Evolutionary conservation across 1,140 invertebrate species (phyloP).

Genomic region (Aphelinus certus): DNA sequence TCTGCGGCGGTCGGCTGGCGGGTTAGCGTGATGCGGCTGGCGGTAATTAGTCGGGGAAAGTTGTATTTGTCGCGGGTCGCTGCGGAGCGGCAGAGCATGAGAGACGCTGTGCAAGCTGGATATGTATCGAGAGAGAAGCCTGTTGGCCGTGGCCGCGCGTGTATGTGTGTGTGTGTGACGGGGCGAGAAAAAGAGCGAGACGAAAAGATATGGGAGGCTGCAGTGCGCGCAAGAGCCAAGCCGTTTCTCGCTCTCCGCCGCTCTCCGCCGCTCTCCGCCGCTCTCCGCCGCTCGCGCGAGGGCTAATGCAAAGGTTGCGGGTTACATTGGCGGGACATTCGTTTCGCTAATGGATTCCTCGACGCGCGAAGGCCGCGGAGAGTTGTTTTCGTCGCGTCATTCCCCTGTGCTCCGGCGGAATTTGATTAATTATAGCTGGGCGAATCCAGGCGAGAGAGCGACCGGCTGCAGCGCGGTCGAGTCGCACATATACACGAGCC

Average conservation of each 20-base stretch:
- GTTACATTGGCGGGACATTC: constrained; percentile 47
- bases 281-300: background rate
- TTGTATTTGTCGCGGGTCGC: too few species aligned
- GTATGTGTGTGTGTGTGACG: background rate
- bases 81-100: background rate
- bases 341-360: constrained; percentile 58
- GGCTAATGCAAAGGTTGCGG: constrained; percentile 38
- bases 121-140: background rate
- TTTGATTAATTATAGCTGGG: constrained; percentile 59
- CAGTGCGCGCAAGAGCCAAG: background rate
- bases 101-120: background rate
- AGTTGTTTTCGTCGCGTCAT: constrained; percentile 61
- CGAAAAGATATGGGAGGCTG: constrained; percentile 34
- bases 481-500: constrained; percentile 26
- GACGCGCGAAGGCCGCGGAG: constrained; percentile 44
- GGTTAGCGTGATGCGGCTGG: constrained; percentile 12
- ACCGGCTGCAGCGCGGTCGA: too few species aligned
- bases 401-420: constrained; percentile 50
- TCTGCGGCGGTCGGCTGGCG: background rate
- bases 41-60: constrained; percentile 12
- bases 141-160: background rate
- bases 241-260: constrained; percentile 34
- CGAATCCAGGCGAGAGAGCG: too few species aligned
- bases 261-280: too few species aligned
- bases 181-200: background rate